phyloP scores from a whole-genome alignment of 64 coral and sea anemone genomes.

The Porites australiensis region DNA sequence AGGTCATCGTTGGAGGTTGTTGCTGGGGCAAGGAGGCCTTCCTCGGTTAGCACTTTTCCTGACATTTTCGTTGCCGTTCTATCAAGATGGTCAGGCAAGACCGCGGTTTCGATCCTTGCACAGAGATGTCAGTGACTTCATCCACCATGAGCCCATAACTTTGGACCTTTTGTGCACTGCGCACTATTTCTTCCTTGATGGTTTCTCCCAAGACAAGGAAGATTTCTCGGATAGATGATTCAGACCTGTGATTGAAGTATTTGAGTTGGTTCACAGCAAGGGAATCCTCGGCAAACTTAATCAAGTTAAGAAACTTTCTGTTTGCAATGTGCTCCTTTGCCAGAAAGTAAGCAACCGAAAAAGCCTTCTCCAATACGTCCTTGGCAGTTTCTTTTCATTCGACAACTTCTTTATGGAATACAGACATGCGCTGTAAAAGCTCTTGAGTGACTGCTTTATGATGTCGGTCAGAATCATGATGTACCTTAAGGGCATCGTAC shows the following conservation, averaged over 20 bases:
- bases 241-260: conserved; percentile 43
- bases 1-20: too few relatives aligned
- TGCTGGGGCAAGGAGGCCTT: too few relatives aligned
- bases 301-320: too few relatives aligned
- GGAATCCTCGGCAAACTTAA: background rate
- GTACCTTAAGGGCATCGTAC: too few relatives aligned
- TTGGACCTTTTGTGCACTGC: background rate
- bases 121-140: conserved; percentile 34
- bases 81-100: too few relatives aligned
- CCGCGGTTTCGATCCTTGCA: too few relatives aligned
- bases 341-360: conserved; percentile 28
- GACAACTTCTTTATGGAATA: conserved; percentile 29
- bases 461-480: too few relatives aligned
- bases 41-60: too few relatives aligned
- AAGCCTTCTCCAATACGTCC: conserved; percentile 25
- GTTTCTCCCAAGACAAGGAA: conserved; percentile 1
- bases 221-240: conserved; percentile 36
- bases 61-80: too few relatives aligned
- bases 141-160: conserved; percentile 56
- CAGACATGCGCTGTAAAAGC: conserved; percentile 2
- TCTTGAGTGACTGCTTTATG: background rate
- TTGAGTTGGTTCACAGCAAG: conserved; percentile 18
- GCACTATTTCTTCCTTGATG: conserved; percentile 33
- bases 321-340: conserved; percentile 27
- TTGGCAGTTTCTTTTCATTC: background rate